Percentiles rank a stretch among this genome's conserved stretches.
phyloP scores from a whole-genome alignment of 2,113 vertebrate genomes.

The Penelope pileata region DNA sequence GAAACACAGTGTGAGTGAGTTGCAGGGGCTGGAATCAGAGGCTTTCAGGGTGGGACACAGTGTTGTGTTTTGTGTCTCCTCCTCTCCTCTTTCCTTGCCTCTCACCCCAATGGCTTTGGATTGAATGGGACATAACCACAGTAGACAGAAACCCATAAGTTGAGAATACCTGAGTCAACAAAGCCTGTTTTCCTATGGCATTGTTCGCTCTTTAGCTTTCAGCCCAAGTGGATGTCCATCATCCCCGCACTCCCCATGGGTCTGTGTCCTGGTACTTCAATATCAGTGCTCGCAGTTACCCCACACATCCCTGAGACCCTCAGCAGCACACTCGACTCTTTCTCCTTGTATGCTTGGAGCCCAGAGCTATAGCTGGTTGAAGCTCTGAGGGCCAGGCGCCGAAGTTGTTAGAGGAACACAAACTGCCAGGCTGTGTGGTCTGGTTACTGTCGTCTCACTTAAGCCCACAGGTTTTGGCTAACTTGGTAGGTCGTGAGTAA shows the following conservation, averaged over 20 bases:
- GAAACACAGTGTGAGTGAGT: not conserved
- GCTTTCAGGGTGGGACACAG: not conserved
- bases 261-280: not conserved
- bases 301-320: not conserved
- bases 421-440: not conserved
- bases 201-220: not conserved
- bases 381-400: not conserved
- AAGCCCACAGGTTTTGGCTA: not conserved
- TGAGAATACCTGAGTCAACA: not conserved
- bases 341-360: not conserved
- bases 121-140: not conserved
- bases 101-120: not conserved
- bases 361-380: not conserved
- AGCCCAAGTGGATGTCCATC: not conserved
- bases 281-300: not conserved
- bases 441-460: not conserved
- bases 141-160: not conserved
- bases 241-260: not conserved
- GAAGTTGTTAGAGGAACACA: not conserved
- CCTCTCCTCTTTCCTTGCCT: not conserved
- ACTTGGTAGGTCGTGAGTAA: not conserved
- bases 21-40: not conserved
- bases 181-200: not conserved
- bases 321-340: not conserved
- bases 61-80: not conserved